These are phyloP conservation scores for Vulpes vulpes DNA, from an alignment of 2,113 vertebrate genomes.

Conservation along the genomic window DNA sequence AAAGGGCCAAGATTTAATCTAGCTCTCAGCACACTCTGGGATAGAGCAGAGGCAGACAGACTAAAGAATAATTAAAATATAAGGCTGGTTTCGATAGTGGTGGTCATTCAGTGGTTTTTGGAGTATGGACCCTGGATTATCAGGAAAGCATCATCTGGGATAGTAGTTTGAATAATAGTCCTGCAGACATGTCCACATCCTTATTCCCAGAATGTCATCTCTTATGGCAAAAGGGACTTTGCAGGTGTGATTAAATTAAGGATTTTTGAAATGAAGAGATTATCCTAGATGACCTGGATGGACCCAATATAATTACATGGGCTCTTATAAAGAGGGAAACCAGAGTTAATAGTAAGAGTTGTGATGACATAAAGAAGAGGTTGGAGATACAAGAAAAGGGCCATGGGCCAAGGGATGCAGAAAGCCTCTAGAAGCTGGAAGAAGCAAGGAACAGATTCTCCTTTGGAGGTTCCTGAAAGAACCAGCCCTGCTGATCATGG, in stretches of 20 bases:
- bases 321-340: background rate
- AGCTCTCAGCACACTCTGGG: background rate
- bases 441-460: background rate
- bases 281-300: background rate
- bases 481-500: background rate
- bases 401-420: background rate
- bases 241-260: background rate
- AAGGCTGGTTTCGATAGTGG: background rate
- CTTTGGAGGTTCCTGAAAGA: background rate
- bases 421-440: background rate
- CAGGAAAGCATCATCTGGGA: background rate
- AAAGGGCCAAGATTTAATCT: background rate
- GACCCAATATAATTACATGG: background rate
- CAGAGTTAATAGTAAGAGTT: background rate
- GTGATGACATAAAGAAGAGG: background rate
- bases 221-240: background rate
- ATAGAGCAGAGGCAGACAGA: background rate
- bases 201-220: background rate
- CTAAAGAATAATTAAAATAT: background rate
- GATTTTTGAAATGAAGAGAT: background rate
- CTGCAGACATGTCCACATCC: background rate
- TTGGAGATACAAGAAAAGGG: background rate
- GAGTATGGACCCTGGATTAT: background rate
- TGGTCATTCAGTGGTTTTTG: background rate
- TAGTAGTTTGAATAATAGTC: background rate